Percentiles rank a stretch among this genome's conserved stretches.
Conservation (phyloP, 64 coral and sea anemone genomes). For the Montipora sp. region DNA sequence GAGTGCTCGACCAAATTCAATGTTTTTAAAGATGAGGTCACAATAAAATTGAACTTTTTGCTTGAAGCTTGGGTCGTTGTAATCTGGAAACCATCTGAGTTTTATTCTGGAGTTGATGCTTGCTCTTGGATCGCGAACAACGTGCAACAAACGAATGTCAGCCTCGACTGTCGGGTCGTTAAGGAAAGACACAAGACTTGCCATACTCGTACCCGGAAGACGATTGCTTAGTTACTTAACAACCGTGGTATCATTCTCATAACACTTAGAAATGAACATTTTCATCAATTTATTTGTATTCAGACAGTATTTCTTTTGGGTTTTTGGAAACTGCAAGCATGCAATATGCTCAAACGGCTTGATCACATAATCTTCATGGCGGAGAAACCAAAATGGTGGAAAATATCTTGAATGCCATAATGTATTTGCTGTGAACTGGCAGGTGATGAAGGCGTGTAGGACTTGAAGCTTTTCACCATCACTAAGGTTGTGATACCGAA, state of each 20-base stretch:
- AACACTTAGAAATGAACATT: neutral
- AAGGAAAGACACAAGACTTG: conserved; percentile 13
- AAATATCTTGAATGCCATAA: conserved; percentile 20
- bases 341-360: neutral
- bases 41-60: conserved; percentile 6
- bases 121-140: conserved; percentile 36
- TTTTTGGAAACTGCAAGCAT: neutral
- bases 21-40: neutral
- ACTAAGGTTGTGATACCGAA: conserved; percentile 18
- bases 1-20: conserved; percentile 17
- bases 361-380: neutral
- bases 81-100: conserved; percentile 25
- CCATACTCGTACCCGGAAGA: neutral
- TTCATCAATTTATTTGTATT: neutral
- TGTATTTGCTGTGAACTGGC: neutral
- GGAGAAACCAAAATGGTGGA: conserved; percentile 28
- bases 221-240: conserved; percentile 10
- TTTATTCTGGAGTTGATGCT: conserved; percentile 41
- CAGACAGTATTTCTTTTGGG: neutral
- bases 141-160: conserved; percentile 25
- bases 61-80: neutral
- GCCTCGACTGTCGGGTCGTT: neutral
- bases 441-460: conserved; percentile 1
- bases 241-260: neutral
- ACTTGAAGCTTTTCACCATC: conserved; percentile 4